Percentiles rank a stretch among this genome's conserved stretches.
These are phyloP conservation scores for Metacarcinus magister DNA, from an alignment of 2,888 invertebrate genomes.

Conservation along the genomic window DNA sequence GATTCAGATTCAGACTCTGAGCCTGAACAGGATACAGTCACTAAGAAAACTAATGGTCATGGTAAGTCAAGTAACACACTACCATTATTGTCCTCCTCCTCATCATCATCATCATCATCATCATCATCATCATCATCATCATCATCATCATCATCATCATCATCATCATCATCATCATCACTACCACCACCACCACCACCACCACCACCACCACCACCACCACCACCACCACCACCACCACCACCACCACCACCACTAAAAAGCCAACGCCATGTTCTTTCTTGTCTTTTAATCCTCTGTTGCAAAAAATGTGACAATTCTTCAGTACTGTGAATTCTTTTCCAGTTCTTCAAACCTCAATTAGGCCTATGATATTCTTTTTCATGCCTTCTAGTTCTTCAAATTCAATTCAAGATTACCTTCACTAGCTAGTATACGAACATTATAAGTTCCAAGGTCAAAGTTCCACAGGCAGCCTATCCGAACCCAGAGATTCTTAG, in stretches of 20 bases:
- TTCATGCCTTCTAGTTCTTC: too few relatives aligned
- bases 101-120: not conserved
- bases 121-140: too few relatives aligned
- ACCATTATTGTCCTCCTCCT: not conserved
- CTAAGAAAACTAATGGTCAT: conserved; percentile 74
- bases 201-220: too few relatives aligned
- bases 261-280: not conserved
- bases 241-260: not conserved
- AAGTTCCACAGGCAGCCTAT: not conserved
- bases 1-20: conserved; percentile 77
- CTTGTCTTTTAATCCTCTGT: too few relatives aligned
- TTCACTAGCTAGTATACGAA: not conserved
- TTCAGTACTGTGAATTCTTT: too few relatives aligned
- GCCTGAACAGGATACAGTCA: conserved; percentile 66
- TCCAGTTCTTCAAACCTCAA: too few relatives aligned
- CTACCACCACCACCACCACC: too few relatives aligned
- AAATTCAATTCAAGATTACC: not conserved
- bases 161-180: too few relatives aligned
- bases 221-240: too few relatives aligned
- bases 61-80: conserved; percentile 64
- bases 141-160: too few relatives aligned
- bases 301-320: too few relatives aligned
- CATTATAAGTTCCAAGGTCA: not conserved
- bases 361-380: too few relatives aligned
- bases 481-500: not conserved